Evolutionary conservation across 23 tunicate genomes (phyloP), one percentile per base, ranked within the genome.

Genomic region (Ciona savignyi): DNA sequence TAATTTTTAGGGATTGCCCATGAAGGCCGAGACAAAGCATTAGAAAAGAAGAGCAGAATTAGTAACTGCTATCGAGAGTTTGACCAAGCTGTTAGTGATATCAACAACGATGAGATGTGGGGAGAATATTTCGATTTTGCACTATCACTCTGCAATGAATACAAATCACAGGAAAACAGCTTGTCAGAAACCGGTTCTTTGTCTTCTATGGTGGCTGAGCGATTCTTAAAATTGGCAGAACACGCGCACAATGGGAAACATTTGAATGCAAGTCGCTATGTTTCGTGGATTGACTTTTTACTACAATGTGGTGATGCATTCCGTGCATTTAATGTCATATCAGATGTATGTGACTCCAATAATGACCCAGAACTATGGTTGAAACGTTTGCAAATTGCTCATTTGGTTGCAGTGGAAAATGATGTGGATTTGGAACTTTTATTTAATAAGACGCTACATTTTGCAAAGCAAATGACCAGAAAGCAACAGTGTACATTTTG

Each of bases 41-140:
- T 42, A 42, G 56, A 42, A 15, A 42, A 42, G 15, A 9, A 42
- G 11, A 42, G 56, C 56, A 9, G 56, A 42, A 15, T 15, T 15
- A 42, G 9, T 9, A 42, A 42, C 15, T 81, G 96, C 62, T 89
- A 30, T 27, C 68, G 74, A 32, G 82, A 71, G 29, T 83, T 83
- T 79, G 96, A 89, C 2, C 32, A 78, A 42, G 89, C 89, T 11
- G 63, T 89, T n/a, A 61, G 25, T 0, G 77, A 74, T 6, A 60
- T 89, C 29, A 51, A 78, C 77, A 77, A 9, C 11, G 11, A 9
- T 6, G 85, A 78, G 51, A 89, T 89, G 85, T 89, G 89, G 89
- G 80, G 78, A 23, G 82, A 83, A 56, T 89, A 89, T 63, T 60
- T 89, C 61, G 65, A 70, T 6, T 76, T 70, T 62, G 27, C 63